Base-by-base conservation (phyloP, 2,888 invertebrate genomes). In the Uropetala carovei region DNA sequence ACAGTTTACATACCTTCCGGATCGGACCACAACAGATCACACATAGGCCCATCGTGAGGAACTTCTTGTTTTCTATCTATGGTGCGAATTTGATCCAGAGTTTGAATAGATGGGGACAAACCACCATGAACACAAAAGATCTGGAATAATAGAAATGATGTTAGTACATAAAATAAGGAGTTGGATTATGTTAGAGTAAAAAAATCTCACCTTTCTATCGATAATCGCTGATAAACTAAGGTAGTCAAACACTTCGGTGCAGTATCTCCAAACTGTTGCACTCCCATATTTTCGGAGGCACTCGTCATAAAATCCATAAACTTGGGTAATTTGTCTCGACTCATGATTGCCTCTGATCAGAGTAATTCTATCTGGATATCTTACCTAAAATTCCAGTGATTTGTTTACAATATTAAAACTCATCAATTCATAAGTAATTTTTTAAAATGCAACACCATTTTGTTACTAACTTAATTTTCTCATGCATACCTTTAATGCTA, bases 61-160 rank as follows among this genome's bases (percentile, higher is more conserved):
- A 99, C 98, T 95, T 99, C 99, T 95, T 99, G 99, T 95, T 99
- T 99, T 93, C 99, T 97, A 95, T 99, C 99, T 94, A 99, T 99
- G 82, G 98, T 98, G 93, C 99, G 97, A 94, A 99, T 99, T 96
- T 99, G 99, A 95, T 99, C 99, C 93, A 99, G 96, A 13, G 99
- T 99, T 95, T 99, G 99, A 95, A 99, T 99, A 27, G 99, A 99
- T 1, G 99, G 99, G 86, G 99, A 99, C 43, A 99, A 96, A 18
- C 99, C 99, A 92, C 99, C 99, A 94, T 99, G 99, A 92, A 99
- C 99, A 95, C 99, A 99, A 96, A 99, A 99, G 95, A 99, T 99
- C 96, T 96, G 94, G 4, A 93, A 94, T 93, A 93, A 92, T 92
- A 93, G 85, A 56, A 81, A 83, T 59, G 0, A 59, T n/a, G 91